Evolutionary conservation across 2,888 invertebrate genomes (phyloP).

Genomic region (Netelia fuscicornis): DNA sequence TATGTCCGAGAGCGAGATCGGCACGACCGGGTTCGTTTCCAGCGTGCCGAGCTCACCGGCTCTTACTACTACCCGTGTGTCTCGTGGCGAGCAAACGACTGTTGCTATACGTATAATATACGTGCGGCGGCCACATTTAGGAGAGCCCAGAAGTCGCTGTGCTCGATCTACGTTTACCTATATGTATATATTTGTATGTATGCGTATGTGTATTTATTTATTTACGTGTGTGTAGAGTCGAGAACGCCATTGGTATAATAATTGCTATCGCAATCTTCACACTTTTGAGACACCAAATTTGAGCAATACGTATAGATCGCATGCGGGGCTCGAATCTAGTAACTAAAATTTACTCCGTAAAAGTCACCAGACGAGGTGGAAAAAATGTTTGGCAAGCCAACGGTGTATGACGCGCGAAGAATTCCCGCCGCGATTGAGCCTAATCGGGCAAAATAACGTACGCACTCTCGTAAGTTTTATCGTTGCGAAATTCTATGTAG

Average conservation of each 20-base stretch:
- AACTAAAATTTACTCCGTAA: too few relatives aligned
- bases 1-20: constrained; percentile 52
- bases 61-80: constrained; percentile 14
- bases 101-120: not conserved
- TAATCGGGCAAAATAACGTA: constrained; percentile 4
- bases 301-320: not conserved
- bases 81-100: constrained; percentile 49
- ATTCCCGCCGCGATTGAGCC: constrained; percentile 6
- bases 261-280: constrained; percentile 55
- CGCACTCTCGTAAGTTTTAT: constrained; percentile 13
- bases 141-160: not conserved
- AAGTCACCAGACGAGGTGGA: not conserved
- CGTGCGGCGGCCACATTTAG: not conserved
- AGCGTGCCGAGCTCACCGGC: constrained; percentile 22
- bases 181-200: not conserved
- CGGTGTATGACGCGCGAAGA: constrained; percentile 12
- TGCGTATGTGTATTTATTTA: not conserved
- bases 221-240: not conserved
- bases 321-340: not conserved
- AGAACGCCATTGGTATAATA: constrained; percentile 40
- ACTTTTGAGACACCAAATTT: constrained; percentile 41
- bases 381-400: constrained; percentile 18
- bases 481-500: constrained; percentile 13
- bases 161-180: constrained; percentile 1
- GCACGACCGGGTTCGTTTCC: constrained; percentile 46